phyloP scores from a whole-genome alignment of 2,113 vertebrate genomes.

The Mustela nigripes region DNA sequence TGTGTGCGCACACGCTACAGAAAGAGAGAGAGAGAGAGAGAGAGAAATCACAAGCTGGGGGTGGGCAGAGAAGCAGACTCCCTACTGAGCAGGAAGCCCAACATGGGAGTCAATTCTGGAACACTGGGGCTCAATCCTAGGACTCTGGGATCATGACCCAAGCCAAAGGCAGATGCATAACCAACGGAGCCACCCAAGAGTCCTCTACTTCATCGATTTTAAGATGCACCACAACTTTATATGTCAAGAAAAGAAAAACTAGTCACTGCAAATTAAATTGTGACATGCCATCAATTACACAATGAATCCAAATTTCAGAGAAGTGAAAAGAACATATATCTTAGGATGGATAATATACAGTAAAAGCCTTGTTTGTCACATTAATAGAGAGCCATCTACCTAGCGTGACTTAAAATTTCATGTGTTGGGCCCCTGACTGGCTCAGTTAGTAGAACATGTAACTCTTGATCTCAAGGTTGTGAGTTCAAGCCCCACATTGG shows the following conservation, averaged over 20 bases:
- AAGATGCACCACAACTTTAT: neutral
- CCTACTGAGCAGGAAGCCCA: no score
- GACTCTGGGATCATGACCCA: no score
- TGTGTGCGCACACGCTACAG: no score
- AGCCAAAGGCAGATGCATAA: no score
- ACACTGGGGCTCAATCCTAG: no score
- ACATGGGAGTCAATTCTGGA: no score
- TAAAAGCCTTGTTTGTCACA: neutral
- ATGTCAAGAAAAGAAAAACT: conserved; percentile 20
- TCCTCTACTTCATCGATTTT: neutral
- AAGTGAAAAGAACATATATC: neutral
- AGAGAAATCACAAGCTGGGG: no score
- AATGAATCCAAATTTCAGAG: neutral
- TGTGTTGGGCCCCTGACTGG: neutral
- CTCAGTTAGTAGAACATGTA: neutral
- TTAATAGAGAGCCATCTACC: neutral
- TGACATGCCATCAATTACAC: neutral
- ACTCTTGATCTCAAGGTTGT: neutral
- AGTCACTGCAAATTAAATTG: conserved; percentile 1
- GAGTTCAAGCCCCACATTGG: neutral
- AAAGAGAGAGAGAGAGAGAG: no score
- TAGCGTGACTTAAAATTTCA: neutral
- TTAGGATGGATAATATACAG: neutral
- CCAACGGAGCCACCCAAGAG: no score
- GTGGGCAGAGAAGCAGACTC: no score